A percentile compares a stretch with the other conserved stretches of the same genome.
phyloP scores from a whole-genome alignment of 2,113 vertebrate genomes.

The Columba janthina region DNA sequence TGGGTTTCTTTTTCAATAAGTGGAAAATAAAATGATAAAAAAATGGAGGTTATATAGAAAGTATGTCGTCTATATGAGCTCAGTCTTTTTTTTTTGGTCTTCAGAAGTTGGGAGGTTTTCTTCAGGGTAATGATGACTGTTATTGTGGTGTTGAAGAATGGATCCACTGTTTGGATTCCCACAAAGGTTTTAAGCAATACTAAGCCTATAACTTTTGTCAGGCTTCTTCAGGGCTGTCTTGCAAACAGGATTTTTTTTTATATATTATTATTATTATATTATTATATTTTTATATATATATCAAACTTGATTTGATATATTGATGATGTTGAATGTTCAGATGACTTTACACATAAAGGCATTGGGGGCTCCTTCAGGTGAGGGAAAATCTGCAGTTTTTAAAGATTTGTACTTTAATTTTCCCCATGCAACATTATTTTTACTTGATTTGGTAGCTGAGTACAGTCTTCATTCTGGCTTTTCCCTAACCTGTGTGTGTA shows the following conservation, averaged over 20 bases:
- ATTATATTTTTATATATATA: background rate
- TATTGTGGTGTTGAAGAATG: background rate
- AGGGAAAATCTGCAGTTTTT: background rate
- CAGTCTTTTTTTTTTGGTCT: rapidly evolving
- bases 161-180: background rate
- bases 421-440: background rate
- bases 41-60: background rate
- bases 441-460: background rate
- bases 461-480: background rate
- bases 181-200: background rate
- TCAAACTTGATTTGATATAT: background rate
- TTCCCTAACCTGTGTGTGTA: background rate
- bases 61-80: background rate
- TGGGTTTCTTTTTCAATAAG: background rate
- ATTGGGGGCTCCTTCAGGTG: background rate
- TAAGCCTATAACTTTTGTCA: background rate
- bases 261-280: no score
- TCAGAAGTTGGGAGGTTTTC: background rate
- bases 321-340: background rate
- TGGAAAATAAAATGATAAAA: rapidly evolving
- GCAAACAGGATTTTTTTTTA: background rate
- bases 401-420: background rate
- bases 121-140: background rate
- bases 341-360: background rate
- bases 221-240: background rate